Evolutionary conservation across 37 sponge, comb jelly and placozoan species (phyloP).

Genomic region (Halisarca cf. caerulea): DNA sequence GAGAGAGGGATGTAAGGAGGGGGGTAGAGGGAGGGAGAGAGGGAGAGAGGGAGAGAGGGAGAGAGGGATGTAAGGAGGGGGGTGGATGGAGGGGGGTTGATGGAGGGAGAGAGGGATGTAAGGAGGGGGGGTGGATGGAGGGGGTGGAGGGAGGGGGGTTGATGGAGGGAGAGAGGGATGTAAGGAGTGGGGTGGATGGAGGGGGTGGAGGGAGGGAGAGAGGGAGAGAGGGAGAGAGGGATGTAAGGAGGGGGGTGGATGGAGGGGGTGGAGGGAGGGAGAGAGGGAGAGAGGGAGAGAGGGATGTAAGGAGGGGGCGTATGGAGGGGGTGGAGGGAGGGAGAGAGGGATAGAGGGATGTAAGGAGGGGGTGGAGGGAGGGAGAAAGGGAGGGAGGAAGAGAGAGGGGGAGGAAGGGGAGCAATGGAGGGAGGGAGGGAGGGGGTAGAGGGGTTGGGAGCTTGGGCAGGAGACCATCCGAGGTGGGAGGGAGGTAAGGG

Average conservation of each 20-base stretch:
- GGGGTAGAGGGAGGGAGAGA: too few relatives aligned
- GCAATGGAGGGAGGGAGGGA: neutral
- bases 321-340: too few relatives aligned
- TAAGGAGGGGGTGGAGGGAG: constrained; percentile 7
- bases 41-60: too few relatives aligned
- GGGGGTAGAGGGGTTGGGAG: neutral
- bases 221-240: too few relatives aligned
- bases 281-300: neutral
- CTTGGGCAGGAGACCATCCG: too few relatives aligned
- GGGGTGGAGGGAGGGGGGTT: neutral
- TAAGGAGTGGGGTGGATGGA: neutral
- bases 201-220: too few relatives aligned
- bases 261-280: too few relatives aligned
- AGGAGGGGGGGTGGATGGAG: too few relatives aligned
- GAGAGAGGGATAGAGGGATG: too few relatives aligned
- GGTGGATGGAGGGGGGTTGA: constrained; percentile 48
- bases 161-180: neutral
- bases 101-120: constrained; percentile 44
- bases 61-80: constrained; percentile 69
- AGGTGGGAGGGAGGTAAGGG: neutral
- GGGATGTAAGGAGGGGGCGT: neutral
- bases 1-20: too few relatives aligned
- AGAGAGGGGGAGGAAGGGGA: neutral
- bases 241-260: too few relatives aligned
- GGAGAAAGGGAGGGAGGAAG: neutral